These are phyloP conservation scores for Thalassoma bifasciatum DNA, from an alignment of 2,113 vertebrate species.

Conservation along the genomic window DNA sequence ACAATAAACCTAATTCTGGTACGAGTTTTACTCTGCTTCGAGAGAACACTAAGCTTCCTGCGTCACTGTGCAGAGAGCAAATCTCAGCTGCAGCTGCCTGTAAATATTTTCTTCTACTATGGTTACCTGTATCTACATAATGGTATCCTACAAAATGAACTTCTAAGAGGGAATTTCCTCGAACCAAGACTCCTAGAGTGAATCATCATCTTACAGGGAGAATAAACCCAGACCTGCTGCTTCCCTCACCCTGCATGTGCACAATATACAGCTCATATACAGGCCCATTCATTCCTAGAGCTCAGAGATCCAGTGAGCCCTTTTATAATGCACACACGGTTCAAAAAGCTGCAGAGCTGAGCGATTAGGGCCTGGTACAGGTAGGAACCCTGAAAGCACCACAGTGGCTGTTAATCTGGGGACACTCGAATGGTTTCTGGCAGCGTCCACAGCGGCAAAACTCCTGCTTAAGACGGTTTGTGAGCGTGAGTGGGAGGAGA, in stretches of 20 bases:
- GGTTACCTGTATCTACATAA: not conserved
- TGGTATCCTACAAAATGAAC: constrained; percentile 5
- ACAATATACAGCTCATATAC: constrained; percentile 13
- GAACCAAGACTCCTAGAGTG: constrained; percentile 2
- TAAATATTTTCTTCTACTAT: not conserved
- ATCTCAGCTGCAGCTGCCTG: not conserved
- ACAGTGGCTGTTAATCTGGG: constrained; percentile 16
- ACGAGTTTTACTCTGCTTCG: not conserved
- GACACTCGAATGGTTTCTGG: constrained; percentile 24
- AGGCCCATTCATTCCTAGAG: constrained; percentile 34
- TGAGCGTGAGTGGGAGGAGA: not conserved
- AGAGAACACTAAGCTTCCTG: not conserved
- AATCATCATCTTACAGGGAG: constrained; percentile 17
- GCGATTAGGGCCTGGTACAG: constrained; percentile 10
- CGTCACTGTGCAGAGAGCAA: not conserved
- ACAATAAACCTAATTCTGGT: not conserved
- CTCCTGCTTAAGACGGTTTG: not conserved
- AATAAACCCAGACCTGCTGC: constrained; percentile 6
- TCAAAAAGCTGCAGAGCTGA: constrained; percentile 62
- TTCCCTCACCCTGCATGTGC: constrained; percentile 10
- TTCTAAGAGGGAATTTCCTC: constrained; percentile 19
- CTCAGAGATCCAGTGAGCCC: constrained; percentile 18
- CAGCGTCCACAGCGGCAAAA: constrained; percentile 5
- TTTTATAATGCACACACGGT: constrained; percentile 33
- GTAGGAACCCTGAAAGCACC: constrained; percentile 40